These are phyloP conservation scores for human (Homo sapiens) DNA, from an alignment of 2,113 vertebrate genomes.

Conservation along the genomic window DNA sequence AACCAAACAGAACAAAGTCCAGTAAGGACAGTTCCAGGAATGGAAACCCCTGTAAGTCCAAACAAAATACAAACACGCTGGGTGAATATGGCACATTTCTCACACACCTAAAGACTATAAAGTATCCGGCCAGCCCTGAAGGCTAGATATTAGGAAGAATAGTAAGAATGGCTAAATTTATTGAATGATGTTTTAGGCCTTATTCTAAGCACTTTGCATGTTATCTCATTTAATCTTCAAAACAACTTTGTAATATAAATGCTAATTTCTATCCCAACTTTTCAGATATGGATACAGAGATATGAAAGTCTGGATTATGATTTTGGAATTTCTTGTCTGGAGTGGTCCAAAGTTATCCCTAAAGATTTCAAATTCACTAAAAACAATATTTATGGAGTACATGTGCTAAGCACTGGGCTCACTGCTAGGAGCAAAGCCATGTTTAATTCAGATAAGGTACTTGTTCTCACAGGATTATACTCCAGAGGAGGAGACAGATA, in stretches of 20 bases:
- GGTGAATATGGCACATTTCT: background rate
- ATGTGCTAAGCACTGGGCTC: background rate
- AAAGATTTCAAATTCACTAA: background rate
- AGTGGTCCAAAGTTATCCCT: background rate
- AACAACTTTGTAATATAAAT: background rate
- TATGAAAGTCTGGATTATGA: background rate
- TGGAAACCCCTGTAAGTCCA: background rate
- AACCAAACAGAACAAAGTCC: background rate
- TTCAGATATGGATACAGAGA: background rate
- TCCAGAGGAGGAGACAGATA: rapidly evolving
- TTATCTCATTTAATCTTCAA: background rate
- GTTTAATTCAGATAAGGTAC: background rate
- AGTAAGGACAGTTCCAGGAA: background rate
- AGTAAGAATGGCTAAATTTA: background rate
- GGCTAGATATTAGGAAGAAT: background rate
- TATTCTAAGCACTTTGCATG: background rate
- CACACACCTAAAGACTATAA: background rate
- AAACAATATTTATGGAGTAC: background rate
- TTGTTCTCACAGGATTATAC: background rate
- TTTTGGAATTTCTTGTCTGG: background rate
- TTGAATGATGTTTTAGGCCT: background rate
- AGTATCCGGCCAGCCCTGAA: background rate
- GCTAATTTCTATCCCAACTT: background rate
- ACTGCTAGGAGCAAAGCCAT: background rate
- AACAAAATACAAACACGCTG: background rate